A percentile compares a stretch with the other conserved stretches of the same genome.
Evolutionary conservation across 2,797 vertebrate species (phyloP).

Genomic region (Oreochromis mossambicus): DNA sequence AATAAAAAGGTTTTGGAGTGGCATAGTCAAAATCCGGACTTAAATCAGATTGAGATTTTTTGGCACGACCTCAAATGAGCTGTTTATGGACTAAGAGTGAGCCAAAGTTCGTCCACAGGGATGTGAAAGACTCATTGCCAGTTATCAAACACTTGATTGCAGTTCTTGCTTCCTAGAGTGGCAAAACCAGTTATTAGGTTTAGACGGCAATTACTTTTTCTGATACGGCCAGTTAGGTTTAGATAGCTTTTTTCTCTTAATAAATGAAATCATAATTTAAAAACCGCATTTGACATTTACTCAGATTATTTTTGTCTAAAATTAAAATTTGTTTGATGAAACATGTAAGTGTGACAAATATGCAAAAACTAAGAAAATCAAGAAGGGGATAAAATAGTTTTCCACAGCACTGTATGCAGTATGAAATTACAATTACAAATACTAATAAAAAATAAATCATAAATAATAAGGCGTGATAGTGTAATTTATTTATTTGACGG

Average conservation of each 20-base stretch:
- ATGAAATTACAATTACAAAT: not conserved
- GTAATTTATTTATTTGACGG: not conserved
- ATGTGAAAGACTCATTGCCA: not conserved
- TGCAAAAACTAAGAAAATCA: not conserved
- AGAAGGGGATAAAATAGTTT: not conserved
- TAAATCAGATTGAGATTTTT: not conserved
- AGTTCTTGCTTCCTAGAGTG: not conserved
- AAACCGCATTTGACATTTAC: not conserved
- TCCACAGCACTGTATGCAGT: not conserved
- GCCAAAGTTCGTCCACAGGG: not conserved
- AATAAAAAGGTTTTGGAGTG: not conserved
- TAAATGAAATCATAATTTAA: not conserved
- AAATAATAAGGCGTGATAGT: not conserved
- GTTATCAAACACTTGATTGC: not conserved
- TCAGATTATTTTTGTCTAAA: not conserved
- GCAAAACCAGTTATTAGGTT: not conserved
- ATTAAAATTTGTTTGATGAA: not conserved
- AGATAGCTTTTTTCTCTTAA: not conserved
- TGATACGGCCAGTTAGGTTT: not conserved
- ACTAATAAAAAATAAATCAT: not conserved
- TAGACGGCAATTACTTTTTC: not conserved
- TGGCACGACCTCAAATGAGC: not conserved
- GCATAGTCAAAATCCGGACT: not conserved
- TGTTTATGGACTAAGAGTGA: not conserved
- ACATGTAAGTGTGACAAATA: not conserved